Conservation (phyloP, 2,888 invertebrate species). For the Onchidella celtica region DNA sequence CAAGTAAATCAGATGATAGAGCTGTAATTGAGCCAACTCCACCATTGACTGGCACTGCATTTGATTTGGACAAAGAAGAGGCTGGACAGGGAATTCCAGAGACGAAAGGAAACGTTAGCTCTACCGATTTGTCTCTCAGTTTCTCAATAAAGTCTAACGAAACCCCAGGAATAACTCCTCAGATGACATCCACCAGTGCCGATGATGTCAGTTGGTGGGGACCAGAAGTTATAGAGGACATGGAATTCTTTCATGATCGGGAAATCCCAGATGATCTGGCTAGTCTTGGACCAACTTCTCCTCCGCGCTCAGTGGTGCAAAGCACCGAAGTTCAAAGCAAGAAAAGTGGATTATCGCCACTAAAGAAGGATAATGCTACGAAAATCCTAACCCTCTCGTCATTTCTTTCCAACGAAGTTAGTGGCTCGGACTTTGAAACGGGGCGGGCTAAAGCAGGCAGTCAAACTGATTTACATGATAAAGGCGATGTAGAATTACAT, state of each 20-base stretch:
- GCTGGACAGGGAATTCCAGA: too few relatives aligned
- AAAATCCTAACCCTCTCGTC: slow-evolving; percentile 15
- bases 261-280: neutral
- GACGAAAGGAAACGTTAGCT: neutral
- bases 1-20: slow-evolving; percentile 5
- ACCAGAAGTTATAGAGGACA: slow-evolving; percentile 14
- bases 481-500: too few relatives aligned
- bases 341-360: too few relatives aligned
- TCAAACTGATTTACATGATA: too few relatives aligned
- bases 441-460: neutral
- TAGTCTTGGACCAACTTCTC: too few relatives aligned
- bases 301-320: neutral
- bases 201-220: slow-evolving; percentile 40
- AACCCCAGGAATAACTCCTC: neutral
- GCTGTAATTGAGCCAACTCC: slow-evolving; percentile 23
- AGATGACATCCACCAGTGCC: slow-evolving; percentile 8
- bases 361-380: neutral
- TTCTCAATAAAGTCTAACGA: slow-evolving; percentile 25
- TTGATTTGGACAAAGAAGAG: neutral
- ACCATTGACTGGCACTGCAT: neutral
- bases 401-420: neutral
- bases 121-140: slow-evolving; percentile 24
- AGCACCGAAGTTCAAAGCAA: neutral
- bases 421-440: neutral
- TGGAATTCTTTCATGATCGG: slow-evolving; percentile 35